phyloP scores from a whole-genome alignment of 2,113 vertebrate species.

The Oncorhynchus gorbuscha region DNA sequence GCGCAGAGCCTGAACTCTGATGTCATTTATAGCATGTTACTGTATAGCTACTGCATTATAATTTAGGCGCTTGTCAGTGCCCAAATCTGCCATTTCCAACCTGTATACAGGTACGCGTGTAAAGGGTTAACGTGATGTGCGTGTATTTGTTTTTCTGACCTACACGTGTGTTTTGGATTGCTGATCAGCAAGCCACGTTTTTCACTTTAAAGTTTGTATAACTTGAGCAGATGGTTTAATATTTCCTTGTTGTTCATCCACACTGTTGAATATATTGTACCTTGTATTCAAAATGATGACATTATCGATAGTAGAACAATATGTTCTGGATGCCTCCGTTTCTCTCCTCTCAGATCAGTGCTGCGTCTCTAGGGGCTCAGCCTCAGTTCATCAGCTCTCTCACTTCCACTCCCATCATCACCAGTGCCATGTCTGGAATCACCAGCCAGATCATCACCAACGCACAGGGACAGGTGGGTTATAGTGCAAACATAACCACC shows the following conservation, averaged over 20 bases:
- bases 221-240: neutral
- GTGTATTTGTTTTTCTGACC: no score
- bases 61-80: no score
- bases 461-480: constrained; percentile 89
- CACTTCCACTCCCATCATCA: constrained; percentile 84
- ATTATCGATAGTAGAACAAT: neutral
- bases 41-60: no score
- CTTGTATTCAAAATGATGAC: neutral
- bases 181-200: neutral
- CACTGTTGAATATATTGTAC: neutral
- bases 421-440: constrained; percentile 84
- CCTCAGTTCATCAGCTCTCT: constrained; percentile 90
- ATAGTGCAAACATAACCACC: neutral
- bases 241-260: neutral
- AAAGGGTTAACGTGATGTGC: no score
- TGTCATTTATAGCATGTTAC: no score
- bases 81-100: no score
- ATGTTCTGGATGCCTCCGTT: neutral
- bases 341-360: constrained; percentile 77
- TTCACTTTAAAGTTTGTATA: neutral
- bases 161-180: neutral
- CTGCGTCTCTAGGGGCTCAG: constrained; percentile 86
- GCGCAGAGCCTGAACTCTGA: no score
- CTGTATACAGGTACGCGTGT: no score
- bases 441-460: constrained; percentile 92